A percentile compares a stretch with the other conserved stretches of the same genome.
These are phyloP conservation scores for Tinea semifulvella DNA, from an alignment of 2,888 invertebrate genomes.

Conservation along the genomic window DNA sequence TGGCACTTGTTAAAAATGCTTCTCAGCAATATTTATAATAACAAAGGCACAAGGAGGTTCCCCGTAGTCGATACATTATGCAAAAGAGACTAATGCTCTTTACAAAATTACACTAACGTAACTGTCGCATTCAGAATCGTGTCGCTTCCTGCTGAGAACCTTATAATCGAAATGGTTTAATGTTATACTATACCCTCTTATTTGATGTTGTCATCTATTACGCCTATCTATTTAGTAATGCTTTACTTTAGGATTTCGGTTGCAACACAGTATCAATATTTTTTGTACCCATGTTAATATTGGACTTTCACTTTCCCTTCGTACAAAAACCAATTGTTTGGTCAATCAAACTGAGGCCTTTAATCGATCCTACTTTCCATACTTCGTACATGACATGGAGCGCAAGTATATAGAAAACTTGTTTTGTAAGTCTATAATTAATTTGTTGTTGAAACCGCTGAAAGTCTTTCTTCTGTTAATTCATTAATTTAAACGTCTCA, in stretches of 20 bases:
- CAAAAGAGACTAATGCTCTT: conserved; percentile 15
- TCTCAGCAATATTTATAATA: conserved; percentile 2
- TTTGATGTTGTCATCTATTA: conserved; percentile 6
- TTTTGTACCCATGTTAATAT: conserved; percentile 5
- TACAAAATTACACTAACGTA: conserved; percentile 11
- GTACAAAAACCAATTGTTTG: conserved; percentile 5
- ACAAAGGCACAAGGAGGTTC: conserved; percentile 16
- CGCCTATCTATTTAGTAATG: neutral
- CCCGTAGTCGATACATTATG: conserved; percentile 16
- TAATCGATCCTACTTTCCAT: neutral
- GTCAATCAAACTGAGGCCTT: neutral
- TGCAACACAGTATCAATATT: neutral
- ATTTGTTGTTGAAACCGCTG: too few relatives aligned
- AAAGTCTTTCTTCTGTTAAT: too few relatives aligned
- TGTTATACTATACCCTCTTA: conserved; percentile 3
- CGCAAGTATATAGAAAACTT: too few relatives aligned
- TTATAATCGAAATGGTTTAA: conserved; percentile 2
- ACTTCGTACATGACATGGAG: neutral
- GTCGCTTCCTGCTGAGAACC: conserved; percentile 13
- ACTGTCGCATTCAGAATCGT: conserved; percentile 13
- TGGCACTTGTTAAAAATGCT: conserved; percentile 4
- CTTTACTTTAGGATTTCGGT: conserved; percentile 4
- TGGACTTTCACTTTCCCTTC: conserved; percentile 4
- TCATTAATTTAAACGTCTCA: neutral
- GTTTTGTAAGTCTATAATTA: too few relatives aligned